A percentile compares a stretch with the other conserved stretches of the same genome.
phyloP scores from a whole-genome alignment of 2,797 vertebrate genomes.

The Hoplostethus atlanticus region DNA sequence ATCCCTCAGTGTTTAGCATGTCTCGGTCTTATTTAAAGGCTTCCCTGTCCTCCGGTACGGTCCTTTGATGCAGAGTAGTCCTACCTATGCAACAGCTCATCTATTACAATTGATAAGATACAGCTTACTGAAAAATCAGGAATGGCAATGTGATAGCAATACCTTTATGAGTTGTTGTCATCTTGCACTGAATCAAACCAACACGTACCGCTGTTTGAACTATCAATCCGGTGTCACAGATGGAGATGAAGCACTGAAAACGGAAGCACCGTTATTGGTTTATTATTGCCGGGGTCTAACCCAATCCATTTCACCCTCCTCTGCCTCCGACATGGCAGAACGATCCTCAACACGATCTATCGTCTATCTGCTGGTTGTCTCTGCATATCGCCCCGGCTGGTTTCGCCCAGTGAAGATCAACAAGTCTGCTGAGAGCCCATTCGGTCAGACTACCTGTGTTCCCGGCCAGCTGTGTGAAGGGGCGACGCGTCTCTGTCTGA shows the following conservation, averaged over 20 bases:
- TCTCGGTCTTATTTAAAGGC: slow-evolving; percentile 20
- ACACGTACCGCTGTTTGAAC: slow-evolving; percentile 70
- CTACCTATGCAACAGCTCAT: slow-evolving; percentile 5
- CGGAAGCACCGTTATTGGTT: slow-evolving; percentile 75
- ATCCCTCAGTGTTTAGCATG: slow-evolving; percentile 32
- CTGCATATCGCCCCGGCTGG: slow-evolving; percentile 45
- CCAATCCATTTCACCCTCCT: slow-evolving; percentile 76
- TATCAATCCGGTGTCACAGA: slow-evolving; percentile 66
- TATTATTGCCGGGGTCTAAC: slow-evolving; percentile 70
- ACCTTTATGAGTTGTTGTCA: slow-evolving; percentile 68
- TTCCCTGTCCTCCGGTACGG: slow-evolving; percentile 29
- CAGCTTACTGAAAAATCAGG: slow-evolving; percentile 40
- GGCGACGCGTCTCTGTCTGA: slow-evolving; percentile 64
- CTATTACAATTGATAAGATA: slow-evolving; percentile 33
- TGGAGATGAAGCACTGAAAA: slow-evolving; percentile 61
- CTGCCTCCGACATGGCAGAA: slow-evolving; percentile 76
- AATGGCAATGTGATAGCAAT: slow-evolving; percentile 37
- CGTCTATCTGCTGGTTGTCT: slow-evolving; percentile 32
- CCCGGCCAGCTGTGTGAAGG: slow-evolving; percentile 73
- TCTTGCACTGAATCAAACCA: slow-evolving; percentile 58
- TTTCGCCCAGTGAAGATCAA: slow-evolving; percentile 76
- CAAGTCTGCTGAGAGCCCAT: slow-evolving; percentile 77
- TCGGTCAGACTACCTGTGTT: slow-evolving; percentile 69
- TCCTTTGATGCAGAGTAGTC: slow-evolving; percentile 43
- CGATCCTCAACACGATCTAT: slow-evolving; percentile 51